Percentiles rank a stretch among this genome's conserved stretches.
Evolutionary conservation across 1,140 invertebrate genomes (phyloP).

Genomic region (Monomorium pharaonis): DNA sequence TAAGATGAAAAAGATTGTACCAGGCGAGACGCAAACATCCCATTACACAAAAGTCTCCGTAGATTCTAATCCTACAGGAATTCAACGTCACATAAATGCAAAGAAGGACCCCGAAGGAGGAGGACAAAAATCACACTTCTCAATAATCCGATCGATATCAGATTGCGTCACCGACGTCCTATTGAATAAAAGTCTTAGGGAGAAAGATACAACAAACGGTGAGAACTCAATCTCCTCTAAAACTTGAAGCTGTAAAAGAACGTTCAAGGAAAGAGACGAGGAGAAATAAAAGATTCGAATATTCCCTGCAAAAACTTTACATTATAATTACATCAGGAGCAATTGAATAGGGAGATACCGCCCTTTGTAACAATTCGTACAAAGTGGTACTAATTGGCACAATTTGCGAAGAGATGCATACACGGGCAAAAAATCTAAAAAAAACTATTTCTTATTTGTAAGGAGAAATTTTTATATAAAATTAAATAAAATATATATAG

Average conservation of each 20-base stretch:
- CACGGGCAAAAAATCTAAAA: neutral
- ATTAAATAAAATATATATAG: neutral
- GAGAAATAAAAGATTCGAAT: neutral
- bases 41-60: slow-evolving; percentile 9
- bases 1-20: slow-evolving; percentile 23
- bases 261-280: neutral
- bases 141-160: neutral
- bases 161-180: slow-evolving; percentile 10
- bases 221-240: neutral
- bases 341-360: neutral
- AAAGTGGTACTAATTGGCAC: neutral
- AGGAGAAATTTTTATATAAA: neutral
- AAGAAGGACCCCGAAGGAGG: neutral
- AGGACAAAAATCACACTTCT: neutral
- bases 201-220: neutral
- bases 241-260: neutral
- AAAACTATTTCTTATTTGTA: neutral
- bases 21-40: slow-evolving; percentile 11
- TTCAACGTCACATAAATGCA: neutral
- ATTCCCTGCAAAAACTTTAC: neutral
- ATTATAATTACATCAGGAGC: neutral
- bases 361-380: neutral
- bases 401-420: neutral
- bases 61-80: neutral
- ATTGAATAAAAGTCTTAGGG: slow-evolving; percentile 7